A percentile compares a stretch with the other conserved stretches of the same genome.
Conservation (phyloP, 2,113 vertebrate species). For the Columba livia region DNA sequence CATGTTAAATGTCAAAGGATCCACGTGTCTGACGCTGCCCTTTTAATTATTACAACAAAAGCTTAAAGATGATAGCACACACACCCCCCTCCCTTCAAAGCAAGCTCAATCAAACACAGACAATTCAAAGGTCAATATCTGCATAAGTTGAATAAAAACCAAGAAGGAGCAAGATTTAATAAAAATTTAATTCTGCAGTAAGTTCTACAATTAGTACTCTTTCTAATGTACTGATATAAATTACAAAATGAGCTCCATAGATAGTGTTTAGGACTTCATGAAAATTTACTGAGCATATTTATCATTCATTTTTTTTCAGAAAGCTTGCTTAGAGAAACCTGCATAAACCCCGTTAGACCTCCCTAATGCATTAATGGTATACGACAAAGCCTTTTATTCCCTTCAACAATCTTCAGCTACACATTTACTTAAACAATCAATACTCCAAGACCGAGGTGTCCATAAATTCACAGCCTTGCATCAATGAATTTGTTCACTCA, state of each 20-base stretch:
- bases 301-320: not conserved
- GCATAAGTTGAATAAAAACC: constrained; percentile 59
- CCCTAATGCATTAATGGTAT: not conserved
- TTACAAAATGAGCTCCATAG: not conserved
- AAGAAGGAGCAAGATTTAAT: constrained; percentile 44
- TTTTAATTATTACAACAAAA: constrained; percentile 57
- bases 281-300: constrained; percentile 21
- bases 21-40: constrained; percentile 7
- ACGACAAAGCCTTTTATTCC: not conserved
- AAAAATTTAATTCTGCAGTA: constrained; percentile 36
- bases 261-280: not conserved
- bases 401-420: not conserved
- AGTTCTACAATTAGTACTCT: not conserved
- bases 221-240: constrained; percentile 32
- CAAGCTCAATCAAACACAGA: not conserved
- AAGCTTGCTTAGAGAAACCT: not conserved
- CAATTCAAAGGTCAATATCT: constrained; percentile 69
- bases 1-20: constrained; percentile 7
- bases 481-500: not conserved
- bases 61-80: not conserved
- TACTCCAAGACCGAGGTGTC: not conserved
- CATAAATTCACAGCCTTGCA: not conserved
- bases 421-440: constrained; percentile 16
- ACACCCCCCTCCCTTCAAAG: not conserved
- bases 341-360: not conserved